phyloP scores from a whole-genome alignment of 2,113 vertebrate species.

The Uropsilus gracilis region DNA sequence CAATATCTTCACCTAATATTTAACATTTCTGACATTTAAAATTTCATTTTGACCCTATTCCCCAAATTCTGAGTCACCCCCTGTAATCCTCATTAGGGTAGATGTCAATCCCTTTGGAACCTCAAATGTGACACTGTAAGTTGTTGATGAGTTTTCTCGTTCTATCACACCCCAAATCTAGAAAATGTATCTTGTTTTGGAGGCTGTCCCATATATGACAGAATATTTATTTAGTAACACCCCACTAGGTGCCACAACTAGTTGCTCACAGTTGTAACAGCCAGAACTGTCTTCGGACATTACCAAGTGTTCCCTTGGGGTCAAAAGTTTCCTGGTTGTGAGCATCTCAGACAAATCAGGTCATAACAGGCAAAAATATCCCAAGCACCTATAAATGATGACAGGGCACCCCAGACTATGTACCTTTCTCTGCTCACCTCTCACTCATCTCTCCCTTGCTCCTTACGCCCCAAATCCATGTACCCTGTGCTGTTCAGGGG shows the following conservation, averaged over 20 bases:
- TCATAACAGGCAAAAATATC: not conserved
- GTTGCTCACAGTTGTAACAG: not conserved
- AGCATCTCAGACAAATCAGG: not conserved
- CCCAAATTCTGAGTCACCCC: not conserved
- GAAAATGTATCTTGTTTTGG: not conserved
- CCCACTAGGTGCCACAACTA: not conserved
- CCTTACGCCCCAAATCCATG: not conserved
- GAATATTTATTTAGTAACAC: not conserved
- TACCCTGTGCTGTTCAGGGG: fast-evolving
- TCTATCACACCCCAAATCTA: not conserved
- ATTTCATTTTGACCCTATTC: not conserved
- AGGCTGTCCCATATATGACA: too few species aligned
- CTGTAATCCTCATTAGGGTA: not conserved
- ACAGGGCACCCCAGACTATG: not conserved
- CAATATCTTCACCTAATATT: not conserved
- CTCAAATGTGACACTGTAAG: not conserved
- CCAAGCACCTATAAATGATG: not conserved
- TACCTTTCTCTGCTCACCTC: not conserved
- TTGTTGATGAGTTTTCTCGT: not conserved
- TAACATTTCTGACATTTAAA: not conserved
- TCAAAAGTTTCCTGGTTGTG: not conserved
- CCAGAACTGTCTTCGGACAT: not conserved
- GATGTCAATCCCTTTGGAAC: not conserved
- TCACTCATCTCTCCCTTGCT: not conserved
- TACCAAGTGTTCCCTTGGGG: not conserved